Evolutionary conservation across 2,888 invertebrate species (phyloP).

Genomic region (Bombyx huttoni): DNA sequence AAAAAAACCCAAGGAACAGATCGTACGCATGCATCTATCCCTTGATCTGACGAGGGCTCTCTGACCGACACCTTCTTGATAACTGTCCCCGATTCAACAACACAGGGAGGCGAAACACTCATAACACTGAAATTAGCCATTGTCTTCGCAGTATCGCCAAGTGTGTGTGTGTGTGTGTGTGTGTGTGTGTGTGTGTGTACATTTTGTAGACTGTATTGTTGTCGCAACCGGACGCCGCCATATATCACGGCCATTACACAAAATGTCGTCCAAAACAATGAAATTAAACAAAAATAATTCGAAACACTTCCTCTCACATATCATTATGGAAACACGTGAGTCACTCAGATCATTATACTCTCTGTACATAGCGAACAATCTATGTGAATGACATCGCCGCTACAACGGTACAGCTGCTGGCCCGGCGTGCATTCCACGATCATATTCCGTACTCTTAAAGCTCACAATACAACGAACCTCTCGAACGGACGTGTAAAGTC

Average conservation of each 20-base stretch:
- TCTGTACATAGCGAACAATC: constrained; percentile 14
- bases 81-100: too few relatives aligned
- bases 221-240: background rate
- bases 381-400: constrained; percentile 34
- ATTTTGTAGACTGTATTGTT: background rate
- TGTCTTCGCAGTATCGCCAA: too few relatives aligned
- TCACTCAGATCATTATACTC: background rate
- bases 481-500: background rate
- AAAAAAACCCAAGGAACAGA: too few relatives aligned
- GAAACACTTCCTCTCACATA: constrained; percentile 4
- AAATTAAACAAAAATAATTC: constrained; percentile 4
- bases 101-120: too few relatives aligned
- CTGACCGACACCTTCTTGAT: too few relatives aligned
- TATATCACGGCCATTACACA: background rate
- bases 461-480: background rate
- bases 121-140: too few relatives aligned
- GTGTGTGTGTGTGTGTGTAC: background rate
- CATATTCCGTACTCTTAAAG: background rate
- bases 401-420: constrained; percentile 11
- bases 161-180: too few relatives aligned
- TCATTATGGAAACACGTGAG: background rate
- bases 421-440: background rate
- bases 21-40: too few relatives aligned
- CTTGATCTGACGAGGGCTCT: too few relatives aligned
- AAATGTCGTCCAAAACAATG: constrained; percentile 4